Conservation (phyloP, 2,888 invertebrate genomes). For the Mythimna impura region DNA sequence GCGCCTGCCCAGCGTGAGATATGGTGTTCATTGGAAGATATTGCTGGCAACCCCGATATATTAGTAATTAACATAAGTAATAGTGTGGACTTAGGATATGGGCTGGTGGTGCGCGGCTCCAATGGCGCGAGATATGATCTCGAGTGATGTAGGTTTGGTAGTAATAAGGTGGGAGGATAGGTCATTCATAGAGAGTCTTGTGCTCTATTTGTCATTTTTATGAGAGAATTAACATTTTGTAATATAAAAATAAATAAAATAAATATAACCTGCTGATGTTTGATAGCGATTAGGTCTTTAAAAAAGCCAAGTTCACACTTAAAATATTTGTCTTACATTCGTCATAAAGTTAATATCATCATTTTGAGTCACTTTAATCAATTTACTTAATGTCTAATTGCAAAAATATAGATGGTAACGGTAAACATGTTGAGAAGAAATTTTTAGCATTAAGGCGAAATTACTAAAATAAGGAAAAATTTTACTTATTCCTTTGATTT, state of each 20-base stretch:
- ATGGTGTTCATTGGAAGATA: constrained; percentile 53
- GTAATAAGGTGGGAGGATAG: background rate
- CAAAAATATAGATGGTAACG: too few species aligned
- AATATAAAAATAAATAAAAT: too few species aligned
- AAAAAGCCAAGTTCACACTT: too few species aligned
- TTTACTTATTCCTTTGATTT: background rate
- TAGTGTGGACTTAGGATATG: constrained; percentile 50
- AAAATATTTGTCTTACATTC: too few species aligned
- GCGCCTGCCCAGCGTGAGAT: constrained; percentile 42
- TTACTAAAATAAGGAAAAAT: background rate
- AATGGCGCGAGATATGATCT: constrained; percentile 31
- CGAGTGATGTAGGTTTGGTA: constrained; percentile 6
- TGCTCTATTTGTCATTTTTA: background rate
- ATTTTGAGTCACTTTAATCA: too few species aligned
- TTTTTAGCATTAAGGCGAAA: too few species aligned
- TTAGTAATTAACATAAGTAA: constrained; percentile 56
- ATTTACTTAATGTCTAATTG: too few species aligned
- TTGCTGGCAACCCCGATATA: constrained; percentile 40
- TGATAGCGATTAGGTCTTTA: too few species aligned
- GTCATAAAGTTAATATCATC: too few species aligned
- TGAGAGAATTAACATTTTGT: background rate
- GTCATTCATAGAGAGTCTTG: background rate
- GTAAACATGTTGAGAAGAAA: too few species aligned
- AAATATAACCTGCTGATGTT: too few species aligned
- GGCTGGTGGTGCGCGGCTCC: background rate